These are phyloP conservation scores for Scaptomyza polygonia DNA, from an alignment of 2,888 invertebrate genomes.

Conservation along the genomic window DNA sequence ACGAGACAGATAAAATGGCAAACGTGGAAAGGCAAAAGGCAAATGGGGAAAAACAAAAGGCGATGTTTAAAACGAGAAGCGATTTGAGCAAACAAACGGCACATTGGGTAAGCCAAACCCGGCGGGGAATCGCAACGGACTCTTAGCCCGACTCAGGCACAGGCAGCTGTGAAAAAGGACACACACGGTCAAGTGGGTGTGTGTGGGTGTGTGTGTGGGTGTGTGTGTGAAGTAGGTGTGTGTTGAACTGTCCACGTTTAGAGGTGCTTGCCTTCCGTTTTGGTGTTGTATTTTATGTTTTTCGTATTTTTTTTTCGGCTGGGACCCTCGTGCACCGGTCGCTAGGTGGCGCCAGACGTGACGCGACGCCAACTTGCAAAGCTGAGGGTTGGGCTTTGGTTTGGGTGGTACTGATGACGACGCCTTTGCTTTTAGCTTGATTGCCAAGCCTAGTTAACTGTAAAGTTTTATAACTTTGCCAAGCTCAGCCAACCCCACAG, in stretches of 20 bases:
- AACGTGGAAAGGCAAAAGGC: slow-evolving; percentile 34
- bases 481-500: slow-evolving; percentile 25
- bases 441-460: slow-evolving; percentile 82
- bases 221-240: slow-evolving; percentile 22
- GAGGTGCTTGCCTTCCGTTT: slow-evolving; percentile 61
- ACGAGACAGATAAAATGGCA: slow-evolving; percentile 45
- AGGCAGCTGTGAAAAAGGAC: slow-evolving; percentile 27
- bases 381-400: slow-evolving; percentile 16
- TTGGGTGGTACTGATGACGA: slow-evolving; percentile 58
- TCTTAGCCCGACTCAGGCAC: slow-evolving; percentile 29
- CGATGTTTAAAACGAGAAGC: slow-evolving; percentile 64
- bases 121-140: slow-evolving; percentile 31
- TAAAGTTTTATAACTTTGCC: slow-evolving; percentile 80
- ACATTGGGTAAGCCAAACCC: slow-evolving; percentile 73
- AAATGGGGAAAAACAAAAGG: slow-evolving; percentile 47
- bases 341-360: slow-evolving; percentile 76
- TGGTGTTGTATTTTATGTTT: slow-evolving; percentile 6
- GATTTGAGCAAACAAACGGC: slow-evolving; percentile 70
- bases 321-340: slow-evolving; percentile 44
- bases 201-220: neutral
- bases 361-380: slow-evolving; percentile 48
- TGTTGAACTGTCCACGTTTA: slow-evolving; percentile 61
- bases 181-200: slow-evolving; percentile 58
- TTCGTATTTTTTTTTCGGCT: slow-evolving; percentile 41
- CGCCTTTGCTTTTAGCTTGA: slow-evolving; percentile 82